Evolutionary conservation across 2,888 invertebrate genomes (phyloP), one percentile per base, ranked within the genome.

Genomic region (Pemphredon lugubris): DNA sequence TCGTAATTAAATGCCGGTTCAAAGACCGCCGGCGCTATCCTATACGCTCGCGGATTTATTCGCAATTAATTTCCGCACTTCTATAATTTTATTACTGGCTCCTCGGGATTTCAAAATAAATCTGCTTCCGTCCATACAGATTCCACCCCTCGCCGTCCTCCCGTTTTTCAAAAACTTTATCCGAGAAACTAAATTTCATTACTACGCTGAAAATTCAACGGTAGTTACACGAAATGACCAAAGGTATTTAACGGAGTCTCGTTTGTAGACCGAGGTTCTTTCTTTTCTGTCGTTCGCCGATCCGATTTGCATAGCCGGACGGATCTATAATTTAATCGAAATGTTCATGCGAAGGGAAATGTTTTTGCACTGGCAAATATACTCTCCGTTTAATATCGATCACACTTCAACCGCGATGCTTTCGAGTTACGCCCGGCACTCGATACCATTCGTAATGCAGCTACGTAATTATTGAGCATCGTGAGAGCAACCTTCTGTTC

Each of bases 1-100:
- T 37, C 51, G 47, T 67, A 74, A 76, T 81, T 69, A 74, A 81
- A 70, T 59, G 45, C 59, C 58, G 47, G 42, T 54, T 77, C 60
- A 64, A 68, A 68, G 47, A 73, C 47, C 42, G 26, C 39, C 47
- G 16, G 21, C 9, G 13, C 32, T 32, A 18, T 51, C 20, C 57
- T 58, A 23, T 68, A 39, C 40, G 18, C 53, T 4, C 44, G 26
- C 51, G 37, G n/a, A 42, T 64, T 45, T 57, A 59, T 61, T 68
- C 54, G 59, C 40, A 53, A 73, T 78, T 76, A 78, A 80, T 76
- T 64, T 45, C 45, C 37, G 48, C 11, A 47, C 44, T 34, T 39
- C n/a, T 34, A 20, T 34, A 58, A 64, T 57, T 75, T 72, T 20
- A 60, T 21, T 32, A 20, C 5, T 11, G 13, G 14, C 1, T 13